Conservation (phyloP, 2,888 invertebrate species). For the Cryptophagus acutangulus region DNA sequence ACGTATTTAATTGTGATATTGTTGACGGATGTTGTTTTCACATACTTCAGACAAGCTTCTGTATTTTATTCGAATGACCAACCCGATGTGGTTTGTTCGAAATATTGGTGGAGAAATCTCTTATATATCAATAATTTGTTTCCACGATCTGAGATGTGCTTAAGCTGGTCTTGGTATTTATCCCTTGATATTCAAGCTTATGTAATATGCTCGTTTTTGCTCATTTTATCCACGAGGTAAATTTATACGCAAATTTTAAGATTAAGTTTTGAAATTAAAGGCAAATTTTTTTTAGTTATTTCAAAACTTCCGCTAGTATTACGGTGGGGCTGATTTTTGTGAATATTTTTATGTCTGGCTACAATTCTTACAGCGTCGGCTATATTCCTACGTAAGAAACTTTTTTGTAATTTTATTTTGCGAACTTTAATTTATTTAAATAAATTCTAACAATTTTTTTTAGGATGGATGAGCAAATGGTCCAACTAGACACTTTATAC, state of each 20-base stretch:
- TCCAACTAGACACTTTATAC: conserved; percentile 46
- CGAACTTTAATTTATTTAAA: background rate
- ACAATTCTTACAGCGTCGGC: conserved; percentile 42
- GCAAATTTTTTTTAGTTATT: conserved; percentile 38
- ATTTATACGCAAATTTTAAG: conserved; percentile 21
- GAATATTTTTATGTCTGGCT: too few relatives aligned
- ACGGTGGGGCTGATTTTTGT: too few relatives aligned
- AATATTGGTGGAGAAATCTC: conserved; percentile 54
- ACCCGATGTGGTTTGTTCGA: conserved; percentile 45
- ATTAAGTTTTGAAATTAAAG: background rate
- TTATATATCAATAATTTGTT: conserved; percentile 51
- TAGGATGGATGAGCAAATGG: conserved; percentile 46
- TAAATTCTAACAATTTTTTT: conserved; percentile 15
- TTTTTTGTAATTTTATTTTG: conserved; percentile 5
- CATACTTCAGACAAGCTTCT: conserved; percentile 43
- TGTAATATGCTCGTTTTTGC: conserved; percentile 39
- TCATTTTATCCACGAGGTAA: conserved; percentile 49
- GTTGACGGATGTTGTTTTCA: conserved; percentile 44
- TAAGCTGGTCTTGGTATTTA: conserved; percentile 53
- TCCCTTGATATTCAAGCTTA: conserved; percentile 51
- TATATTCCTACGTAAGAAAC: conserved; percentile 48
- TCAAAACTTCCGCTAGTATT: conserved; percentile 42
- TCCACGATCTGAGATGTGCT: conserved; percentile 47
- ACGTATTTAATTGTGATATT: conserved; percentile 47
- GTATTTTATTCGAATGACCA: conserved; percentile 43